Evolutionary conservation across 2,113 vertebrate genomes (phyloP), one percentile per base, ranked within the genome.

Genomic region (Grammomys dolichurus): DNA sequence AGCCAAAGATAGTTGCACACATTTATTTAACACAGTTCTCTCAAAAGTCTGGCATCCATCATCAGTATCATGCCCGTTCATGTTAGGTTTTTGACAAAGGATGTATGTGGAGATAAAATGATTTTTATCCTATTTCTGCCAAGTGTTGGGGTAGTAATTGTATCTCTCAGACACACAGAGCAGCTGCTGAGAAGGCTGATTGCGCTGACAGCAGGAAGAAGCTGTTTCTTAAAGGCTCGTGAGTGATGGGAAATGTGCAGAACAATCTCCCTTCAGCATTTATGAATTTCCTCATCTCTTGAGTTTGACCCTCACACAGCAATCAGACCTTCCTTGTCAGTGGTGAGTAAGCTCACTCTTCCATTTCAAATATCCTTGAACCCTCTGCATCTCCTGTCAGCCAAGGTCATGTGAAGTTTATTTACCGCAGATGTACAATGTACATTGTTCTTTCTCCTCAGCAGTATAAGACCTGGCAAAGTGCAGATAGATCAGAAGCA

Each of bases 81-180:
- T 4, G 17, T 60, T 60, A 96, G 76, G 97, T 89, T 96, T 94
- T 96, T 95, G 94, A 97, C 94, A 82, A 95, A 94, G 40, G 40
- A 96, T 95, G 97, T 26, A 87, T 89, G 81, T 92, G 93, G 93
- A 98, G 94, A 97, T 95, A 91, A 97, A 91, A 78, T 54, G 94
- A 93, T 91, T 95, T 43, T 51, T 69, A 85, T 94, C 73, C 36
- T 87, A 90, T 95, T 94, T 91, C 95, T 91, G 91, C 94, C 97
- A 96, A 97, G 97, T 96, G 95, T 92, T 85, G 85, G 36, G 84
- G 2, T 20, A 94, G 77, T 65, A 91, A 95, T 95, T 82, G 90
- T 96, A 90, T 95, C 98, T 98, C 97, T 95, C 94, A 80, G 95
- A 94, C 92, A 96, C 97, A 96, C 90, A 95, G 92, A 67, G 91